Evolutionary conservation across 1,140 invertebrate species (phyloP).

Genomic region (Protaetia brevitarsis): DNA sequence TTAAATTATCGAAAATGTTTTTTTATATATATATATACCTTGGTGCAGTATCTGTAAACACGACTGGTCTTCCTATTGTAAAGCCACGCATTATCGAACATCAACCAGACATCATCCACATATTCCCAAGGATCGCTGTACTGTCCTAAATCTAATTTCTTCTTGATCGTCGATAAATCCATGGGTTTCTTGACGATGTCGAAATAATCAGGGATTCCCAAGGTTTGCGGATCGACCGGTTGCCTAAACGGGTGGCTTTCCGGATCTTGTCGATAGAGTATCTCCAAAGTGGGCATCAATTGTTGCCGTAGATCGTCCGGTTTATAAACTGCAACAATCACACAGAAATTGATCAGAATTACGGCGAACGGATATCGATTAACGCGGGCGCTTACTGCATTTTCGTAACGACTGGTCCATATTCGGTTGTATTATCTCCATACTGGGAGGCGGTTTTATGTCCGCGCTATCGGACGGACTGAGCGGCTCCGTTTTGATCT

Average conservation of each 20-base stretch:
- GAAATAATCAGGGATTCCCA: constrained; percentile 95
- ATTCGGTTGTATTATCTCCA: constrained; percentile 55
- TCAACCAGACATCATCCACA: constrained; percentile 99
- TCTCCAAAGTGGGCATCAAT: constrained; percentile 92
- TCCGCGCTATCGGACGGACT: constrained; percentile 48
- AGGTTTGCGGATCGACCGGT: constrained; percentile 88
- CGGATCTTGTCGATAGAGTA: constrained; percentile 88
- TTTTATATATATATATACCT: constrained; percentile 70
- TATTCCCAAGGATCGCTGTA: constrained; percentile 99
- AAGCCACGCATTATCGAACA: constrained; percentile 99
- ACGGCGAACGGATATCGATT: no score
- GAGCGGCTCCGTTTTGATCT: constrained; percentile 62
- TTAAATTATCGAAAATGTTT: no score
- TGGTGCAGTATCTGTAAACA: constrained; percentile 97
- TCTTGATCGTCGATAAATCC: constrained; percentile 95
- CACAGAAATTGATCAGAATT: no score
- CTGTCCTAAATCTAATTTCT: constrained; percentile 89
- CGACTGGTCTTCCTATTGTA: constrained; percentile 98
- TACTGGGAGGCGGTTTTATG: constrained; percentile 42
- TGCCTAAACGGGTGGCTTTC: constrained; percentile 94
- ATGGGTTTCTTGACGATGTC: constrained; percentile 98
- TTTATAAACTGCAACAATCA: constrained; percentile 74
- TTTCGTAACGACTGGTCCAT: constrained; percentile 64
- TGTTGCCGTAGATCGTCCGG: constrained; percentile 90
- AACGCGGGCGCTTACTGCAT: constrained; percentile 67